A percentile compares a stretch with the other conserved stretches of the same genome.
Evolutionary conservation across 2,797 vertebrate genomes (phyloP).

Genomic region (Bradypus variegatus): DNA sequence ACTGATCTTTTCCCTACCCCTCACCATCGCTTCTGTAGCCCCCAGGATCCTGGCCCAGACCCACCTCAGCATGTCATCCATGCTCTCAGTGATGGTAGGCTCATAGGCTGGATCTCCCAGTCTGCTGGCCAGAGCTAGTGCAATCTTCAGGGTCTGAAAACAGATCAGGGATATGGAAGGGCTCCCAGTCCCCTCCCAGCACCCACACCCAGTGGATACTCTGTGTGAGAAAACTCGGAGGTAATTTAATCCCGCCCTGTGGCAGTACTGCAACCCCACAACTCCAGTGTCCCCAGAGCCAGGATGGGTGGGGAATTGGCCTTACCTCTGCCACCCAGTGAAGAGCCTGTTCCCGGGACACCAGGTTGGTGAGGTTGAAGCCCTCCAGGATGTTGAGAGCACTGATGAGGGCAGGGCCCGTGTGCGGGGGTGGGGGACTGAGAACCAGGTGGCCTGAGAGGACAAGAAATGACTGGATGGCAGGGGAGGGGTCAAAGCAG

Average conservation of each 20-base stretch:
- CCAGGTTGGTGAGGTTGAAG: conserved; percentile 88
- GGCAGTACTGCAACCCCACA: not conserved
- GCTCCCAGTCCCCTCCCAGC: not conserved
- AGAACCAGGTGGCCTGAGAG: conserved; percentile 89
- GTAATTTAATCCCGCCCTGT: not conserved
- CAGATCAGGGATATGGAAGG: conserved; percentile 32
- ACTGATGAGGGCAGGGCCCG: conserved; percentile 89
- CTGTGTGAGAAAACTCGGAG: conserved; percentile 9
- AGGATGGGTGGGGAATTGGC: not conserved
- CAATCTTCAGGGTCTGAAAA: conserved; percentile 89
- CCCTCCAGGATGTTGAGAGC: conserved; percentile 97
- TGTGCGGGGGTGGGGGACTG: conserved; percentile 87
- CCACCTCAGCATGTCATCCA: conserved; percentile 90
- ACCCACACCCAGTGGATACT: not conserved
- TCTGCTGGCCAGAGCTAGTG: conserved; percentile 85
- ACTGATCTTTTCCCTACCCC: not conserved
- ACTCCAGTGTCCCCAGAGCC: not conserved
- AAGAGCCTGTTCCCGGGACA: conserved; percentile 79
- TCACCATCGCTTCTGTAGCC: not conserved
- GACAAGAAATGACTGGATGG: conserved; percentile 49
- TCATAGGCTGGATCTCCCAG: conserved; percentile 90
- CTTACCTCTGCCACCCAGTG: conserved; percentile 96
- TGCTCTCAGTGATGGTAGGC: conserved; percentile 77
- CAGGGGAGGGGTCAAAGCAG: conserved; percentile 39
- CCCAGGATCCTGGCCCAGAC: conserved; percentile 25